Evolutionary conservation across 2,888 invertebrate genomes (phyloP).

Genomic region (Xanthia icteritia): DNA sequence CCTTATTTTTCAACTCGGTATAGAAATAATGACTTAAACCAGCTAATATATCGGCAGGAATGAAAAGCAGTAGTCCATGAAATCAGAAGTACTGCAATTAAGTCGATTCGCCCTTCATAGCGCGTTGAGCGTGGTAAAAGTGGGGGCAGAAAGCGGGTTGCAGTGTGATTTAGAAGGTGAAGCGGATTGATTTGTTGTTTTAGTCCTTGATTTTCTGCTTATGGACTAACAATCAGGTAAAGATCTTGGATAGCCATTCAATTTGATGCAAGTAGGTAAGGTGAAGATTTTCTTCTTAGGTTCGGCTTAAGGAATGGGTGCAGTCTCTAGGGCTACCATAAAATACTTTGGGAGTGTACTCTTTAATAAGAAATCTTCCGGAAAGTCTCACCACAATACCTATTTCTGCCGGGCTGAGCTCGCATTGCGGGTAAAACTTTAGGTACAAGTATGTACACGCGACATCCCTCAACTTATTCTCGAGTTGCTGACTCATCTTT

Average conservation of each 20-base stretch:
- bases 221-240: no score
- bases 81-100: constrained; percentile 79
- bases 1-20: constrained; percentile 38
- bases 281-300: neutral
- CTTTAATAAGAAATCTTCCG: neutral
- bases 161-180: constrained; percentile 23
- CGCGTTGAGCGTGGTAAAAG: constrained; percentile 72
- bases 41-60: constrained; percentile 62
- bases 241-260: neutral
- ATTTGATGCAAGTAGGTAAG: no score
- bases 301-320: neutral
- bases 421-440: no score
- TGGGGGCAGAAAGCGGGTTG: constrained; percentile 55
- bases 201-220: neutral
- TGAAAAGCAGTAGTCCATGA: constrained; percentile 68
- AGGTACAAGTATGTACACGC: no score
- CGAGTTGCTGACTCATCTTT: neutral
- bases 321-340: neutral
- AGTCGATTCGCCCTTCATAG: constrained; percentile 77
- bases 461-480: no score
- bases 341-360: neutral
- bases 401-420: neutral
- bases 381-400: neutral
- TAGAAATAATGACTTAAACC: constrained; percentile 48
- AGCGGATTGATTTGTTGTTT: constrained; percentile 39